These are phyloP conservation scores for Sitobion miscanthi DNA, from an alignment of 1,140 invertebrate genomes.

Conservation along the genomic window DNA sequence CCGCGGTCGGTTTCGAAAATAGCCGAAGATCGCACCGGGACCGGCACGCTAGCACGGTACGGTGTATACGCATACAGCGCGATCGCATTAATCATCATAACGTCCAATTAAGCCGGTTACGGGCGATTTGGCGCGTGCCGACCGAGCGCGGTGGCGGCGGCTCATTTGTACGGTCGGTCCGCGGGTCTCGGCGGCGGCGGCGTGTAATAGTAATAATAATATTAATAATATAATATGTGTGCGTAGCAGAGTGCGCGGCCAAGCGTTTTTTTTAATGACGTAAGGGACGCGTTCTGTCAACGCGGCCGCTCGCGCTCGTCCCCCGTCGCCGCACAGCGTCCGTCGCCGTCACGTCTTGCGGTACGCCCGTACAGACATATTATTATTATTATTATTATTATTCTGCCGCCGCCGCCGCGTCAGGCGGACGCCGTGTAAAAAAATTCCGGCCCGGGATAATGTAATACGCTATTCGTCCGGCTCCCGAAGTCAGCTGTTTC, in stretches of 20 bases:
- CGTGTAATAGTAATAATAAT: slow-evolving; percentile 9
- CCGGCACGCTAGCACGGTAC: neutral
- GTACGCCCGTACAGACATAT: too few species aligned
- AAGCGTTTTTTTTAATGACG: slow-evolving; percentile 50
- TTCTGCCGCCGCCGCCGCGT: too few species aligned
- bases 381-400: too few species aligned
- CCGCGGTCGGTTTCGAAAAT: slow-evolving; percentile 28
- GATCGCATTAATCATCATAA: slow-evolving; percentile 14
- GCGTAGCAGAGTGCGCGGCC: neutral
- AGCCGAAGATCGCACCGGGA: neutral
- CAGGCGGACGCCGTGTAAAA: neutral
- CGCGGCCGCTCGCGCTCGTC: neutral
- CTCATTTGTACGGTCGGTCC: slow-evolving; percentile 19
- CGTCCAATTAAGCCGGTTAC: slow-evolving; percentile 45
- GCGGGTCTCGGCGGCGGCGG: too few species aligned
- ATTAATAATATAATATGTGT: neutral
- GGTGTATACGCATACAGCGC: neutral
- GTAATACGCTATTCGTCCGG: too few species aligned
- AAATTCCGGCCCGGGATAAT: too few species aligned
- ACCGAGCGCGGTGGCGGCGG: neutral
- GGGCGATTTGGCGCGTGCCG: slow-evolving; percentile 42
- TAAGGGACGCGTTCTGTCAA: slow-evolving; percentile 3
- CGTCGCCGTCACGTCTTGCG: too few species aligned
- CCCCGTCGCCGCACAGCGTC: neutral
- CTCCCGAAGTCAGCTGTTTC: too few species aligned